Percentiles rank a stretch among this genome's conserved stretches.
Conservation (phyloP, 2,888 invertebrate species). For the Standfussiana lucernea region DNA sequence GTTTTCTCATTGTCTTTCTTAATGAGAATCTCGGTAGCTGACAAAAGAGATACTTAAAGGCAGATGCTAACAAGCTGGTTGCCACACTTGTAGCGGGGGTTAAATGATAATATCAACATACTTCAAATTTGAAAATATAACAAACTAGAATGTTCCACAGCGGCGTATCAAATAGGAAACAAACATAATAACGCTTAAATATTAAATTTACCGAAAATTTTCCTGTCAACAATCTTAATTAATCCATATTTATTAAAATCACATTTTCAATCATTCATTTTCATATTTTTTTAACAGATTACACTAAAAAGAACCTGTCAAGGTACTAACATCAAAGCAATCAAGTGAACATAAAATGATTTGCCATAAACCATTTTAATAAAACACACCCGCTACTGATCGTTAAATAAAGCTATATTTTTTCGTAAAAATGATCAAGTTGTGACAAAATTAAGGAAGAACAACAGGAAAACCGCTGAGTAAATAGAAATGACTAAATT, state of each 20-base stretch:
- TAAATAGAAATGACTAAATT: constrained; percentile 62
- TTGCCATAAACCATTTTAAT: constrained; percentile 50
- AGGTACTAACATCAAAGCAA: constrained; percentile 25
- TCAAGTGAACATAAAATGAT: constrained; percentile 41
- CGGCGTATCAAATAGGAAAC: no score
- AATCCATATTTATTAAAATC: constrained; percentile 3
- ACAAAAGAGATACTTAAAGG: constrained; percentile 24
- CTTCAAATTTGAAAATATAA: not conserved
- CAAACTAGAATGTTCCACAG: not conserved
- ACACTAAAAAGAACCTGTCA: not conserved
- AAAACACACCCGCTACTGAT: constrained; percentile 59
- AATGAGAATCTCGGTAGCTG: constrained; percentile 20
- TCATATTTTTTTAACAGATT: no score
- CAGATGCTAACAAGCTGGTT: constrained; percentile 20
- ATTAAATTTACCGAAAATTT: not conserved
- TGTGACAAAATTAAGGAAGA: constrained; percentile 63
- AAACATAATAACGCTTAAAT: not conserved
- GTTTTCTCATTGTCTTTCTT: constrained; percentile 36
- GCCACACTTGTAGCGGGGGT: not conserved
- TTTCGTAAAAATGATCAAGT: constrained; percentile 51
- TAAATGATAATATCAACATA: constrained; percentile 10
- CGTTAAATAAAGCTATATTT: constrained; percentile 59
- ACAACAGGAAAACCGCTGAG: constrained; percentile 59
- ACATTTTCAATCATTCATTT: constrained; percentile 19
- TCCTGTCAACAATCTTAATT: constrained; percentile 1